Evolutionary conservation across 2,113 vertebrate genomes (phyloP).

Genomic region (Perca flavescens): DNA sequence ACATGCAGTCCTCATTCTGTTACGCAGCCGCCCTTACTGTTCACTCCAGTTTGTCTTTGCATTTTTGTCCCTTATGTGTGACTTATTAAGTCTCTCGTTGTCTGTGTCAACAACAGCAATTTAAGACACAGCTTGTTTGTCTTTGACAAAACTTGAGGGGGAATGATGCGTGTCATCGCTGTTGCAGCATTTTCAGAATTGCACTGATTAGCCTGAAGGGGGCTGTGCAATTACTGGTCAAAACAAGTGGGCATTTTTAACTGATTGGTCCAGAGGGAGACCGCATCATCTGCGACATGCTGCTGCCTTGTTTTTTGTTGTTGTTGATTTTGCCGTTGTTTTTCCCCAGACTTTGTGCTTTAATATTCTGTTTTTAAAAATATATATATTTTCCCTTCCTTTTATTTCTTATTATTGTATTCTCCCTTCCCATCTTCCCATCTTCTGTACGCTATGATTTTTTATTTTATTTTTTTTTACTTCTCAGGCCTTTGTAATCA

Average conservation of each 20-base stretch:
- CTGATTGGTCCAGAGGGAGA: slow-evolving; percentile 42
- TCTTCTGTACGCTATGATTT: background rate
- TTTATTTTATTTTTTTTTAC: background rate
- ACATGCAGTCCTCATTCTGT: background rate
- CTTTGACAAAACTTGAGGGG: slow-evolving; percentile 50
- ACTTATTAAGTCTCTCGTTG: slow-evolving; percentile 13
- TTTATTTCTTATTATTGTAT: background rate
- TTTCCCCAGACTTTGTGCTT: background rate
- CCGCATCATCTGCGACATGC: slow-evolving; percentile 37
- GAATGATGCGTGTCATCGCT: slow-evolving; percentile 39
- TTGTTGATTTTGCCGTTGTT: slow-evolving; percentile 25
- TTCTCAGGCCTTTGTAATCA: background rate
- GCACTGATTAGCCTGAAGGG: slow-evolving; percentile 49
- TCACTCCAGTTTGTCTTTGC: background rate
- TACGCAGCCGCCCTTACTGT: background rate
- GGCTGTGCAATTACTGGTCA: slow-evolving; percentile 41
- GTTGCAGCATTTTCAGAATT: slow-evolving; percentile 31
- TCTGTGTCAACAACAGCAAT: background rate
- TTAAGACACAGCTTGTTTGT: background rate
- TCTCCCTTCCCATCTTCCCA: background rate
- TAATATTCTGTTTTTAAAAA: background rate
- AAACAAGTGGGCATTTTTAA: slow-evolving; percentile 55
- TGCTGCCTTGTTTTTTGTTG: slow-evolving; percentile 16
- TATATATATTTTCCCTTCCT: background rate
- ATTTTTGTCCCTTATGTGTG: background rate